A percentile compares a stretch with the other conserved stretches of the same genome.
These are phyloP conservation scores for Pseudocheirus occidentalis DNA, from an alignment of 2,797 vertebrate genomes.

Conservation along the genomic window DNA sequence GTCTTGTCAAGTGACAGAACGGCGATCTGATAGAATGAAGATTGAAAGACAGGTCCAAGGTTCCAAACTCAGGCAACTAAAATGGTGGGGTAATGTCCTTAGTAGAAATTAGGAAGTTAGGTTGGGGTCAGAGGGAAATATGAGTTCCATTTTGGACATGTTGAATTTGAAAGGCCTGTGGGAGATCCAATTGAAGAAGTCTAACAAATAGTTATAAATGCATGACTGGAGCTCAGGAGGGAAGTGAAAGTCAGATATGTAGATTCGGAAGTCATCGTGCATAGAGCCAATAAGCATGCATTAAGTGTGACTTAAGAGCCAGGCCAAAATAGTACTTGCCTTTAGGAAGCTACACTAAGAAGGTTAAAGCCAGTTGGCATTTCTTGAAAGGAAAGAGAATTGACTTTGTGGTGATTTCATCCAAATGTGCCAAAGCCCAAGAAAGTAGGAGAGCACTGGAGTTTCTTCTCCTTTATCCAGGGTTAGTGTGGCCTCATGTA, in stretches of 20 bases:
- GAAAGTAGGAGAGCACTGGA: background rate
- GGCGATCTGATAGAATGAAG: background rate
- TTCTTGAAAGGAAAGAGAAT: background rate
- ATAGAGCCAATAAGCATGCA: background rate
- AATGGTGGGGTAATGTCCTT: background rate
- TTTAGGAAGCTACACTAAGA: background rate
- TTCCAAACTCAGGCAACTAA: background rate
- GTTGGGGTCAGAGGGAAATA: background rate
- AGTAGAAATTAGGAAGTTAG: background rate
- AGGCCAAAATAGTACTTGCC: background rate
- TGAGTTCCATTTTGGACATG: background rate
- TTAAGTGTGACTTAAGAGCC: background rate
- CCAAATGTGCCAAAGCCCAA: background rate
- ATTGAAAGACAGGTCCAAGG: background rate
- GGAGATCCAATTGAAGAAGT: background rate
- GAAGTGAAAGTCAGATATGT: background rate
- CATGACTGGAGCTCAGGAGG: background rate
- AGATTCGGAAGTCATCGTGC: background rate
- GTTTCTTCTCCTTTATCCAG: background rate
- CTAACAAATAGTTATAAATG: background rate
- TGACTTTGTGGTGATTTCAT: background rate
- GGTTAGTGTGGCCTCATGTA: constrained; percentile 16
- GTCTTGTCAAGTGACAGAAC: background rate
- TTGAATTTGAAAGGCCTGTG: background rate
- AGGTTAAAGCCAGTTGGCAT: background rate